Conservation (phyloP, 2,888 invertebrate species). For the Punctoribates punctum region DNA sequence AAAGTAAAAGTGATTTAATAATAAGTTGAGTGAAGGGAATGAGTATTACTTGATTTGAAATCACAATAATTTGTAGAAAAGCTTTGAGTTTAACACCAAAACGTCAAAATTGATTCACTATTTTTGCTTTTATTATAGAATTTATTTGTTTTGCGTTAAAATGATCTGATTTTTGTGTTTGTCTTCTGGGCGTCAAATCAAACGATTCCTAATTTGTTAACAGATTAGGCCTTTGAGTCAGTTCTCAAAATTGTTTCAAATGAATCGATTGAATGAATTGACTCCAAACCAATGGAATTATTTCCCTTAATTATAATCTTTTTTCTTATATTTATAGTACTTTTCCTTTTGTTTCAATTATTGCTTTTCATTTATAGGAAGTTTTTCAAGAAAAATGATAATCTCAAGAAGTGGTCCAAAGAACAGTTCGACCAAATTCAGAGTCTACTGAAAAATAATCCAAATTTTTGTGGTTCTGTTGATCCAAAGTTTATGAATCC, state of each 20-base stretch:
- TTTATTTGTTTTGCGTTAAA: neutral
- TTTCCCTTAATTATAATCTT: slow-evolving; percentile 18
- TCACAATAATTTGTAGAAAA: no score
- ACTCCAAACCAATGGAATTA: neutral
- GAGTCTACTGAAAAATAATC: neutral
- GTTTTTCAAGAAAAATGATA: slow-evolving; percentile 8
- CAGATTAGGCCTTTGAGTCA: neutral
- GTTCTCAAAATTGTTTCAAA: neutral
- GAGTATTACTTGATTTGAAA: no score
- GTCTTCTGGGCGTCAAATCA: slow-evolving; percentile 9
- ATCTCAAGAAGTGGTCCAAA: slow-evolving; percentile 22
- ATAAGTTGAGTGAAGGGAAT: no score
- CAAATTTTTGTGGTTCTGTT: neutral
- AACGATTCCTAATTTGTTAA: neutral
- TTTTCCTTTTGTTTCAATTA: slow-evolving; percentile 29
- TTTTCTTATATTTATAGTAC: neutral
- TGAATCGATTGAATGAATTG: neutral
- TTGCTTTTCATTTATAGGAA: slow-evolving; percentile 2
- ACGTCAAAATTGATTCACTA: neutral
- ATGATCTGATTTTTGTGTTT: neutral
- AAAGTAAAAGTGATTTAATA: no score
- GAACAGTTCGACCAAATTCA: slow-evolving; percentile 24
- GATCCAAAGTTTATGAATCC: neutral
- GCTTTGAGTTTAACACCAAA: neutral
- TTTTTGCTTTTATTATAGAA: neutral